A percentile compares a stretch with the other conserved stretches of the same genome.
These are phyloP conservation scores for Anarrhichthys ocellatus DNA, from an alignment of 2,113 vertebrate species.

Conservation along the genomic window DNA sequence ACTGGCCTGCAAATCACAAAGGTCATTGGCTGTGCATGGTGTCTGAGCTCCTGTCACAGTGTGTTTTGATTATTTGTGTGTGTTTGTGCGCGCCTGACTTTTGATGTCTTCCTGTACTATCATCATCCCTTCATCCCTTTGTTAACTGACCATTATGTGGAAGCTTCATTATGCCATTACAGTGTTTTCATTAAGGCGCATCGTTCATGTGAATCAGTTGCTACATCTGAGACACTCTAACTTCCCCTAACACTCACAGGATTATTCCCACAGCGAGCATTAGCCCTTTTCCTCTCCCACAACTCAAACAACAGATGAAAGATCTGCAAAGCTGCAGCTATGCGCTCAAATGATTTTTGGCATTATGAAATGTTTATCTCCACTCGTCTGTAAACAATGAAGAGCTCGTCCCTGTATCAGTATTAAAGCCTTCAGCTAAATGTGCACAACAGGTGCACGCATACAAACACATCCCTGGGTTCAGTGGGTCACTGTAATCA, in stretches of 20 bases:
- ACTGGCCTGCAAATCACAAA: conserved; percentile 64
- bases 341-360: conserved; percentile 34
- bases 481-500: conserved; percentile 47
- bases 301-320: conserved; percentile 60
- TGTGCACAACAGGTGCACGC: conserved; percentile 50
- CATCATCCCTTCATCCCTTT: conserved; percentile 65
- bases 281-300: conserved; percentile 38
- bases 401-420: conserved; percentile 52
- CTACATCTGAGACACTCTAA: conserved; percentile 40
- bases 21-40: conserved; percentile 52
- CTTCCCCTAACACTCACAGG: conserved; percentile 50
- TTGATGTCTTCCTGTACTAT: conserved; percentile 55
- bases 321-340: conserved; percentile 34
- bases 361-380: conserved; percentile 65
- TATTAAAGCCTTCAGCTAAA: conserved; percentile 47
- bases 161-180: conserved; percentile 68
- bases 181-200: conserved; percentile 69
- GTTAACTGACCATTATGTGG: conserved; percentile 66
- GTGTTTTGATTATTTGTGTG: neutral
- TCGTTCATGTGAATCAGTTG: conserved; percentile 60
- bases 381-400: conserved; percentile 44
- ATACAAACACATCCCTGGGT: conserved; percentile 33
- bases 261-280: conserved; percentile 56
- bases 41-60: conserved; percentile 34
- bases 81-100: conserved; percentile 45